phyloP scores from a whole-genome alignment of 2,113 vertebrate genomes.

The Dasyurus viverrinus region DNA sequence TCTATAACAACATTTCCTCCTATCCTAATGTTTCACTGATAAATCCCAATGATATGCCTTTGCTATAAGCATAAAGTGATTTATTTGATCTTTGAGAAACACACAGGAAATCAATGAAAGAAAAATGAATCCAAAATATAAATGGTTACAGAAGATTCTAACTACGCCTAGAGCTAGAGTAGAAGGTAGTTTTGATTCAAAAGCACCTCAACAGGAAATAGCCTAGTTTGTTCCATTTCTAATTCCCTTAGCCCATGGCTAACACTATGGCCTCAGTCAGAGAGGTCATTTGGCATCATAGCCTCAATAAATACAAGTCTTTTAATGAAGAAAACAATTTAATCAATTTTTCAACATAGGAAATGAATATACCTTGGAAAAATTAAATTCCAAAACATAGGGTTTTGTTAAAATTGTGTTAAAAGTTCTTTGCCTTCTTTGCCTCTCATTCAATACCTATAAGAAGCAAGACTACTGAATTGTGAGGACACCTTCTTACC shows the following conservation, averaged over 20 bases:
- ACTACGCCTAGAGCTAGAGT: background rate
- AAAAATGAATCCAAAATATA: constrained; percentile 55
- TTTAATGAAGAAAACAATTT: background rate
- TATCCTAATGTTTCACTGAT: background rate
- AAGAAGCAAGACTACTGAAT: background rate
- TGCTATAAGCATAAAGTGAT: constrained; percentile 60
- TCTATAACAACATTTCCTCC: background rate
- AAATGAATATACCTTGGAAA: background rate
- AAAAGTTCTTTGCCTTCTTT: background rate
- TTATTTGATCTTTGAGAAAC: constrained; percentile 52
- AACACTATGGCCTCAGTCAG: background rate
- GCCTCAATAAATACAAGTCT: background rate
- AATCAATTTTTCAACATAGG: background rate
- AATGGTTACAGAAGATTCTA: constrained; percentile 13
- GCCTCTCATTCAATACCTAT: background rate
- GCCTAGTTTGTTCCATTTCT: background rate
- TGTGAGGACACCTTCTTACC: background rate
- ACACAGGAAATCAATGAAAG: constrained; percentile 64
- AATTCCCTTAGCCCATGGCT: background rate
- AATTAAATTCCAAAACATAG: background rate
- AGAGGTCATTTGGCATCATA: background rate
- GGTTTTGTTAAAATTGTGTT: background rate
- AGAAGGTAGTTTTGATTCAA: background rate
- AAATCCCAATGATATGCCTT: constrained; percentile 12
- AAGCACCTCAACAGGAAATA: constrained; percentile 10